Conservation (phyloP, 2,113 vertebrate genomes). For the Microtus pennsylvanicus region DNA sequence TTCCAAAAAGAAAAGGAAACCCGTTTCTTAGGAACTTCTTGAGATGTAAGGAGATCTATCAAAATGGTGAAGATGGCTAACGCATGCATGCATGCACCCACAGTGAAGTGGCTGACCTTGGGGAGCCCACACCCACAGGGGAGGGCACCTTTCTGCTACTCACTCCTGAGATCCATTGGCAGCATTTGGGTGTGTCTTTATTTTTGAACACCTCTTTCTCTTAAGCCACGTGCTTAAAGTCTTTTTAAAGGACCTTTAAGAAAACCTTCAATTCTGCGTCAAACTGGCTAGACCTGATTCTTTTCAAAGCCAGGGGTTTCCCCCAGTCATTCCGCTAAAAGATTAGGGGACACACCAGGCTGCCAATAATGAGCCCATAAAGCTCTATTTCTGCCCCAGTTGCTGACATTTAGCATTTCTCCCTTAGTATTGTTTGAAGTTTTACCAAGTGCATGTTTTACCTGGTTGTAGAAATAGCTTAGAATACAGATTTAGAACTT, state of each 20-base stretch:
- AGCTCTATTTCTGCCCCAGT: not conserved
- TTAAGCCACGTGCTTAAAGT: not conserved
- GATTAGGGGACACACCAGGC: too few species aligned
- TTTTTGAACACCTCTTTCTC: not conserved
- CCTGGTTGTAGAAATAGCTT: not conserved
- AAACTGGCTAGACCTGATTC: not conserved
- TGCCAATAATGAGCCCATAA: too few species aligned
- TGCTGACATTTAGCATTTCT: not conserved
- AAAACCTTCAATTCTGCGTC: not conserved
- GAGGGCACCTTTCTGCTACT: not conserved
- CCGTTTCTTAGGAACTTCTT: not conserved
- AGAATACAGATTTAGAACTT: not conserved
- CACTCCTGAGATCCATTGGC: not conserved
- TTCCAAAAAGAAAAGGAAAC: not conserved
- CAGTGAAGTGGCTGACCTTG: too few species aligned
- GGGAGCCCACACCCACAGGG: not conserved
- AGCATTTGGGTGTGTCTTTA: not conserved
- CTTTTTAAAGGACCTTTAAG: not conserved
- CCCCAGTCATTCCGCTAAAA: not conserved
- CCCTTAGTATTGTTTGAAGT: not conserved
- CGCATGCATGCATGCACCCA: accelerated
- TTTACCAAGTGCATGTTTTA: not conserved
- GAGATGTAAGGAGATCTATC: not conserved
- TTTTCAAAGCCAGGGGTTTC: not conserved
- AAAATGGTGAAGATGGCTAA: not conserved